phyloP scores from a whole-genome alignment of 1,140 invertebrate genomes.

The Drosophila equinoxialis region DNA sequence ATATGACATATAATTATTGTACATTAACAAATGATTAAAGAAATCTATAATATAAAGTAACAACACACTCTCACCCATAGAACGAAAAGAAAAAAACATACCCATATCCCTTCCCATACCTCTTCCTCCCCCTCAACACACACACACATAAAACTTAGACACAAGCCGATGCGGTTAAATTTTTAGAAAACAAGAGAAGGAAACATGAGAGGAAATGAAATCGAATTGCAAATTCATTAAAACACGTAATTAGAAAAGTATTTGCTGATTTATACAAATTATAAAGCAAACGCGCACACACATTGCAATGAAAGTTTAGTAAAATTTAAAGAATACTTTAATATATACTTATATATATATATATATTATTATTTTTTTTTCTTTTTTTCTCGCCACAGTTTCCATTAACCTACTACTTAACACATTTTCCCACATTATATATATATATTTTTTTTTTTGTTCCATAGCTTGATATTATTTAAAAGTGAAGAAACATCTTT shows the following conservation, averaged over 20 bases:
- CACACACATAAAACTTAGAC: background rate
- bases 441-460: background rate
- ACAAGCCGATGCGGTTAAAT: slow-evolving; percentile 47
- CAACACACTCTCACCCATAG: slow-evolving; percentile 32
- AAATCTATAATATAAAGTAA: slow-evolving; percentile 26
- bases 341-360: background rate
- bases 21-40: slow-evolving; percentile 10
- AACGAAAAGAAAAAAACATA: too few relatives aligned
- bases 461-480: slow-evolving; percentile 47
- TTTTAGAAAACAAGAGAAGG: slow-evolving; percentile 28
- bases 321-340: slow-evolving; percentile 32
- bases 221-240: slow-evolving; percentile 51
- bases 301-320: slow-evolving; percentile 63
- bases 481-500: slow-evolving; percentile 41
- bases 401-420: slow-evolving; percentile 7
- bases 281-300: slow-evolving; percentile 33
- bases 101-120: too few relatives aligned
- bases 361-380: slow-evolving; percentile 22
- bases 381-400: slow-evolving; percentile 23
- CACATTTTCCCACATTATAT: background rate
- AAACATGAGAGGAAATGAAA: slow-evolving; percentile 10
- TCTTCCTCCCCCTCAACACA: background rate
- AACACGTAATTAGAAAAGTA: slow-evolving; percentile 23
- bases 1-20: slow-evolving; percentile 12
- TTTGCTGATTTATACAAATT: slow-evolving; percentile 20